Conservation (phyloP, 2,888 invertebrate species). For the Blomia tropicalis region DNA sequence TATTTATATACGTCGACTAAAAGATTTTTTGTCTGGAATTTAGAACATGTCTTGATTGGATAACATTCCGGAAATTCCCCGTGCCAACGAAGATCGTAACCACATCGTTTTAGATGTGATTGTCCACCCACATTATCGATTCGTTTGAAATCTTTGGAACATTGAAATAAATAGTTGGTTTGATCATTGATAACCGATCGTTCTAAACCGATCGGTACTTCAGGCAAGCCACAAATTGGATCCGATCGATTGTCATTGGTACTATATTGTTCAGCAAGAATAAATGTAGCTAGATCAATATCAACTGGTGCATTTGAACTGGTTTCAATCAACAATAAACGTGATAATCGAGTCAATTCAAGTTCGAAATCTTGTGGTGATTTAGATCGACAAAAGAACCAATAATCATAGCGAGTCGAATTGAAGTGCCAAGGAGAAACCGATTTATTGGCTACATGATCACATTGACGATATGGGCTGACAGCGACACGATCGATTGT, state of each 20-base stretch:
- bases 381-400: slow-evolving; percentile 18
- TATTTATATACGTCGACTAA: slow-evolving; percentile 17
- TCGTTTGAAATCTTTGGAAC: slow-evolving; percentile 1
- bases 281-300: slow-evolving; percentile 20
- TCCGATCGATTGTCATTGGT: slow-evolving; percentile 10
- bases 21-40: neutral
- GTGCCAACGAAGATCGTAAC: slow-evolving; percentile 15
- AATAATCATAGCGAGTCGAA: slow-evolving; percentile 19
- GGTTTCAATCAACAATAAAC: slow-evolving; percentile 17
- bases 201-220: slow-evolving; percentile 16
- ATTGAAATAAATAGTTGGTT: slow-evolving; percentile 16
- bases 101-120: neutral
- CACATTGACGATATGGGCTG: slow-evolving; percentile 18
- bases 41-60: neutral
- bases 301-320: neutral
- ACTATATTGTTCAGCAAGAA: slow-evolving; percentile 18
- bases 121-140: neutral
- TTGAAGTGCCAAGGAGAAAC: slow-evolving; percentile 18
- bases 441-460: neutral
- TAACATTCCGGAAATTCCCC: slow-evolving; percentile 9
- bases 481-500: neutral
- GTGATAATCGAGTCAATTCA: slow-evolving; percentile 1
- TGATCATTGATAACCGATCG: slow-evolving; percentile 15
- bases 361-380: neutral
- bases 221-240: slow-evolving; percentile 18